phyloP scores from a whole-genome alignment of 2,888 invertebrate genomes.

The Lasioglossum figueresi region DNA sequence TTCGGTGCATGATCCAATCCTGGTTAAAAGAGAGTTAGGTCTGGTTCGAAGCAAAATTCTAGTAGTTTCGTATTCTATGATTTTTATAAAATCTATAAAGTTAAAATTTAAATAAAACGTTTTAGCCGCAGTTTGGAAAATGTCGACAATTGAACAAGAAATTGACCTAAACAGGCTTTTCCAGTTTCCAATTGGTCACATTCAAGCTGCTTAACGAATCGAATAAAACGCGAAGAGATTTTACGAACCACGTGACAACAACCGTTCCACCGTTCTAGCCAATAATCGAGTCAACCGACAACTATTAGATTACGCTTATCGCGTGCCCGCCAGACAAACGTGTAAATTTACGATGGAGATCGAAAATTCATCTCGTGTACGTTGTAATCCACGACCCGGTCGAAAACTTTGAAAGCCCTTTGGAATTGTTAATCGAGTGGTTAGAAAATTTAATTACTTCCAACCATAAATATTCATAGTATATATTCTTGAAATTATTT shows the following conservation, averaged over 20 bases:
- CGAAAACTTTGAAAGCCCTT: constrained; percentile 8
- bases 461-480: neutral
- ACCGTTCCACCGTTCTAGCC: constrained; percentile 33
- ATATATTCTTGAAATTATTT: neutral
- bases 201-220: constrained; percentile 7
- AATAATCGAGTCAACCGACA: constrained; percentile 42
- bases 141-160: constrained; percentile 7
- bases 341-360: constrained; percentile 32
- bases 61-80: neutral
- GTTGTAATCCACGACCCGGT: neutral
- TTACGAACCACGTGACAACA: constrained; percentile 41
- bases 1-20: too few species aligned
- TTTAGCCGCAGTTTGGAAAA: neutral
- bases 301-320: constrained; percentile 51
- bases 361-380: constrained; percentile 20
- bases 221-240: constrained; percentile 40
- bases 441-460: neutral
- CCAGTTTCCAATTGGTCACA: constrained; percentile 4
- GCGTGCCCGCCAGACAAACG: constrained; percentile 38
- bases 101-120: neutral
- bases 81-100: neutral
- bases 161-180: neutral
- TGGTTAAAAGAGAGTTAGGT: neutral
- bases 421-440: neutral
- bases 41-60: neutral